Evolutionary conservation across 2,113 vertebrate genomes (phyloP).

Genomic region (Brienomyrus longianalis): DNA sequence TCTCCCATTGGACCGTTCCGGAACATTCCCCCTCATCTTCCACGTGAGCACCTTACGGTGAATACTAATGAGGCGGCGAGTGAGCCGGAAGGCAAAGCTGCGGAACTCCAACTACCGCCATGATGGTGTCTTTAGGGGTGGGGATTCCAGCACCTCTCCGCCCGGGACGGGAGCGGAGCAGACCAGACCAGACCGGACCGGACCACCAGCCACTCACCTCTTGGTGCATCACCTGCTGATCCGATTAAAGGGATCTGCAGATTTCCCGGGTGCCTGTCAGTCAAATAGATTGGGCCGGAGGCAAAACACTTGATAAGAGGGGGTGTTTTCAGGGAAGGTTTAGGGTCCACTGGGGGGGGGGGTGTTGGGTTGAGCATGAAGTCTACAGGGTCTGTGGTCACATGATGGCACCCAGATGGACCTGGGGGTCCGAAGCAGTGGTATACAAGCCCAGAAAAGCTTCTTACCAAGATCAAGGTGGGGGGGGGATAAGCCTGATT

Average conservation of each 20-base stretch:
- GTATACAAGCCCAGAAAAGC: neutral
- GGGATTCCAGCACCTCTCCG: neutral
- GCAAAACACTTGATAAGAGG: neutral
- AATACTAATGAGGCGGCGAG: constrained; percentile 15
- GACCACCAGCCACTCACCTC: neutral
- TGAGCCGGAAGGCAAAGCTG: neutral
- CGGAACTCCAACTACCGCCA: neutral
- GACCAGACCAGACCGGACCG: neutral
- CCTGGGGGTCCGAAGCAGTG: neutral
- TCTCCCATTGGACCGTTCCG: constrained; percentile 5
- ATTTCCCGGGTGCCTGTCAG: neutral
- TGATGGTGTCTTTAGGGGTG: neutral
- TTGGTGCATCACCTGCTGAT: neutral
- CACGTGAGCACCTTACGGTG: neutral
- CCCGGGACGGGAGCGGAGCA: too few relatives aligned
- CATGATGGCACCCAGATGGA: neutral
- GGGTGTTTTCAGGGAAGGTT: neutral
- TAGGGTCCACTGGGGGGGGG: neutral
- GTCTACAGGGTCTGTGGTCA: neutral
- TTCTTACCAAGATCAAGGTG: neutral
- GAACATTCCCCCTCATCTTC: neutral
- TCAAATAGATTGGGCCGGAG: neutral
- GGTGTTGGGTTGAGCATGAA: neutral
- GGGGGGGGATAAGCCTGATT: neutral
- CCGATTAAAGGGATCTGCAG: neutral